phyloP scores from a whole-genome alignment of 1,140 invertebrate species.

The Oedothorax gibbosus region DNA sequence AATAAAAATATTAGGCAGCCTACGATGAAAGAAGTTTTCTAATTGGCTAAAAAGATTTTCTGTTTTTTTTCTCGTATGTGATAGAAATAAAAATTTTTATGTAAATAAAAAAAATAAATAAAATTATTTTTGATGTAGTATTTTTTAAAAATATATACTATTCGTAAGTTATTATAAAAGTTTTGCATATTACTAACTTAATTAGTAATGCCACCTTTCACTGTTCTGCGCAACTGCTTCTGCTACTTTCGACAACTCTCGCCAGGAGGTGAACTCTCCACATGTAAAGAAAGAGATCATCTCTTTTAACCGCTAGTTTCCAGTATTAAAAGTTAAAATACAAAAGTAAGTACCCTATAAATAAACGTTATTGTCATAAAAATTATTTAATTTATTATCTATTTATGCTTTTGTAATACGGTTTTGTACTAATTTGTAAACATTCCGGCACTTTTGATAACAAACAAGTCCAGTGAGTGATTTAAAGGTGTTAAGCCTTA shows the following conservation, averaged over 20 bases:
- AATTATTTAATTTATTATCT: neutral
- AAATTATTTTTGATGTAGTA: neutral
- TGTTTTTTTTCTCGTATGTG: neutral
- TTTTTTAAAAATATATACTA: neutral
- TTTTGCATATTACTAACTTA: no score
- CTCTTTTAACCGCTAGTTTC: neutral
- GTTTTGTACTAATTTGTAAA: neutral
- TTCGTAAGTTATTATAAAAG: neutral
- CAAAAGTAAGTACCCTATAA: constrained; percentile 27
- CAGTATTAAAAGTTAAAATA: constrained; percentile 37
- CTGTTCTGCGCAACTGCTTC: no score
- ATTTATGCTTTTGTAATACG: neutral
- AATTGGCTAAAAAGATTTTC: constrained; percentile 39
- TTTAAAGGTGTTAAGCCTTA: constrained; percentile 46
- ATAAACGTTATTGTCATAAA: no score
- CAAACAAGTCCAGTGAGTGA: constrained; percentile 36
- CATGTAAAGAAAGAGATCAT: no score
- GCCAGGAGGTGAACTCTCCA: no score
- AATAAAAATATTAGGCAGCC: constrained; percentile 26
- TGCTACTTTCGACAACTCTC: no score
- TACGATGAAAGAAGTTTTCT: constrained; percentile 36
- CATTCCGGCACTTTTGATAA: constrained; percentile 22
- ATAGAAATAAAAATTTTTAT: neutral
- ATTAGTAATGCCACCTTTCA: no score
- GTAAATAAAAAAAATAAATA: no score